Conservation (phyloP, 2,113 vertebrate species). For the Pagrus major region DNA sequence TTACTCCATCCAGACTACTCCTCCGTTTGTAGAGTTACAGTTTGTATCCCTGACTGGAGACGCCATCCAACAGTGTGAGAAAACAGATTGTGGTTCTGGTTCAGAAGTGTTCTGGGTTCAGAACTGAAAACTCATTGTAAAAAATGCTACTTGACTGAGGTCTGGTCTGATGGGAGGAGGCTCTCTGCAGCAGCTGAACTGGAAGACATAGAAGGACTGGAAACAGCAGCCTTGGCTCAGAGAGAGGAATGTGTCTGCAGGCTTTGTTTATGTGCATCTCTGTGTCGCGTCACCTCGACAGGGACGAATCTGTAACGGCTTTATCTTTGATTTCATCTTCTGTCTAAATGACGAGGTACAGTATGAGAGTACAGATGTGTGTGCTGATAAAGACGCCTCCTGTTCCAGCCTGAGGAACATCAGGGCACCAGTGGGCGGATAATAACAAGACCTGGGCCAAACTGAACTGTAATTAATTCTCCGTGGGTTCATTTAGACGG, state of each 20-base stretch:
- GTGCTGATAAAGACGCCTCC: neutral
- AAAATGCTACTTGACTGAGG: too few relatives aligned
- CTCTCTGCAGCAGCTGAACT: neutral
- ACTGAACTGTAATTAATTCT: neutral
- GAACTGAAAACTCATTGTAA: too few relatives aligned
- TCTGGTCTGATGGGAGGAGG: neutral
- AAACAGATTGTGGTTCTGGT: neutral
- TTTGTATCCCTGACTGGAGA: neutral
- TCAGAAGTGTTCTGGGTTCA: neutral
- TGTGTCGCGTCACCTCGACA: neutral
- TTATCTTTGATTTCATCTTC: neutral
- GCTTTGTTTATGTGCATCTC: neutral
- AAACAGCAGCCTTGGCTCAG: slow-evolving; percentile 4
- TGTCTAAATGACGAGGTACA: neutral
- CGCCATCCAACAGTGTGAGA: neutral
- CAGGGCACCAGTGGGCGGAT: neutral
- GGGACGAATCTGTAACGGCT: neutral
- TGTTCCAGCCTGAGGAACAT: neutral
- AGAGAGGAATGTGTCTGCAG: neutral
- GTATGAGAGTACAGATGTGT: neutral
- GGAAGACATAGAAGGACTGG: slow-evolving; percentile 28
- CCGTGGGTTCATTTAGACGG: neutral
- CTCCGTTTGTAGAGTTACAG: too few relatives aligned
- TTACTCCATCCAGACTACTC: too few relatives aligned
- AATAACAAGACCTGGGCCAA: neutral